phyloP scores from a whole-genome alignment of 2,797 vertebrate genomes.

The Geotrypetes seraphini region DNA sequence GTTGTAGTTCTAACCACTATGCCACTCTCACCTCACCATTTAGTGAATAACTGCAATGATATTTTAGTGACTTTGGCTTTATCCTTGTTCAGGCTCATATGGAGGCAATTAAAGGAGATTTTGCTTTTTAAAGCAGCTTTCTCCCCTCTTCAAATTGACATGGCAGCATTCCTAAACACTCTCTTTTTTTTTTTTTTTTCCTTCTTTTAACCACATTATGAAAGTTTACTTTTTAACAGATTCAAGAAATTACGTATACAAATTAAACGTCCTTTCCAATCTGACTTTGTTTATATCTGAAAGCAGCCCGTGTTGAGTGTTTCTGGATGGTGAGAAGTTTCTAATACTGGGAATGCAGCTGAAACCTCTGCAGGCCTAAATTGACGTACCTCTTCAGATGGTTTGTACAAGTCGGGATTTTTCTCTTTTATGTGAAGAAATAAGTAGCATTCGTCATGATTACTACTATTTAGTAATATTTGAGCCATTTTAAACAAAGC shows the following conservation, averaged over 20 bases:
- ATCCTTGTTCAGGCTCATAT: conserved; percentile 52
- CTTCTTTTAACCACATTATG: conserved; percentile 34
- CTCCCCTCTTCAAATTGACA: conserved; percentile 40
- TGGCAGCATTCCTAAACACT: conserved; percentile 40
- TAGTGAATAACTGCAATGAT: conserved; percentile 48
- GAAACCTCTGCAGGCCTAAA: conserved; percentile 12
- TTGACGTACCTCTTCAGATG: neutral
- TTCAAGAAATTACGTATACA: conserved; percentile 25
- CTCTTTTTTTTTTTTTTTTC: no score
- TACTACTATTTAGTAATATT: no score
- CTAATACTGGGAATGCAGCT: conserved; percentile 10
- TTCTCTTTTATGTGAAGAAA: no score
- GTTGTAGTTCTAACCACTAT: no score
- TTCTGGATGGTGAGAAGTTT: conserved; percentile 22
- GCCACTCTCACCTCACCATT: no score
- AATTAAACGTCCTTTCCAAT: conserved; percentile 26
- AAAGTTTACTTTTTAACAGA: conserved; percentile 25
- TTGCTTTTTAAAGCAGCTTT: conserved; percentile 49
- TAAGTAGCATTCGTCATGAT: no score
- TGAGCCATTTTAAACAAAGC: no score
- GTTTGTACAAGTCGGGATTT: no score
- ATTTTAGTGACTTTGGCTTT: conserved; percentile 59
- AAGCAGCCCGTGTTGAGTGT: conserved; percentile 20
- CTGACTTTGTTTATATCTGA: conserved; percentile 7
- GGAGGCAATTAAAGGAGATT: conserved; percentile 52